Conservation (phyloP, 1,140 invertebrate genomes). For the Bombus soroeensis region DNA sequence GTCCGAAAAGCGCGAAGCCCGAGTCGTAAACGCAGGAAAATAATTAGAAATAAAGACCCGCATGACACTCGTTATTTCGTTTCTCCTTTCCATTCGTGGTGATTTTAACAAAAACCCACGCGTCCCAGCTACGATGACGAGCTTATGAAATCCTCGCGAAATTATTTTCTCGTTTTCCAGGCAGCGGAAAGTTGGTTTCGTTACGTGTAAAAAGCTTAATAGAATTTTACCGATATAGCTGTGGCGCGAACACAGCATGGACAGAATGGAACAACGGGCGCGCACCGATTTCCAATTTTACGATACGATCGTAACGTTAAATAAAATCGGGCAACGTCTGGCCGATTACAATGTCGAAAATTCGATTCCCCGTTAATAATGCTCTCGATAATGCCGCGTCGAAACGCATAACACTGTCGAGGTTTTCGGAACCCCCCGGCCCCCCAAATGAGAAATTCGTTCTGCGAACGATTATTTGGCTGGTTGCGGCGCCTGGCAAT, state of each 20-base stretch:
- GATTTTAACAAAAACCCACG: not conserved
- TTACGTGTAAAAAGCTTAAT: not conserved
- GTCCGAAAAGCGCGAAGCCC: constrained; percentile 23
- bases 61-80: constrained; percentile 21
- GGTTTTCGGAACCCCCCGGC: not conserved
- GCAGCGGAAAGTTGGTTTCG: not conserved
- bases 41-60: constrained; percentile 61
- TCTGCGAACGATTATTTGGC: constrained; percentile 21
- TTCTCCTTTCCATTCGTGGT: not conserved
- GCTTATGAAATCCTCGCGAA: not conserved
- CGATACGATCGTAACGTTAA: constrained; percentile 50
- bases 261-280: not conserved
- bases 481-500: constrained; percentile 4
- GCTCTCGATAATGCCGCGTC: constrained; percentile 34
- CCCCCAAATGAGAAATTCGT: constrained; percentile 37
- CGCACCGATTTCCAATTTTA: constrained; percentile 53
- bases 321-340: constrained; percentile 26
- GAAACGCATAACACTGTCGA: constrained; percentile 14
- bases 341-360: constrained; percentile 37
- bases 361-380: constrained; percentile 50
- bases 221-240: not conserved
- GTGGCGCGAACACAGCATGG: not conserved
- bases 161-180: not conserved
- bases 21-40: constrained; percentile 52
- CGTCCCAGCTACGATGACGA: not conserved